Percentiles rank a stretch among this genome's conserved stretches.
phyloP scores from a whole-genome alignment of 2,113 vertebrate species.

The Phalacrocorax pelagicus region DNA sequence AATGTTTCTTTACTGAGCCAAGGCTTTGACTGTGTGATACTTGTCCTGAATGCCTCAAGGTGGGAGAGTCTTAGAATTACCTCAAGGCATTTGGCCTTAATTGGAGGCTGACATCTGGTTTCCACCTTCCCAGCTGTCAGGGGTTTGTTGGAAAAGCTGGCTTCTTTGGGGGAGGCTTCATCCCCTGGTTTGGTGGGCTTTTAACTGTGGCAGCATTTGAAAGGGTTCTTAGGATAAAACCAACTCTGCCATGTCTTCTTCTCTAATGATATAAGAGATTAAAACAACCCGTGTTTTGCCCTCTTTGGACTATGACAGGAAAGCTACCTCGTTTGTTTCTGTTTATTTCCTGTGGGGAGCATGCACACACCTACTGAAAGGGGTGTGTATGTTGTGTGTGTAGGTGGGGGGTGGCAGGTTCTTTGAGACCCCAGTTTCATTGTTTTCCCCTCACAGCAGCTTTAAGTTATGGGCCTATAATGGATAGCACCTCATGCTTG shows the following conservation, averaged over 20 bases:
- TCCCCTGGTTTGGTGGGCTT: background rate
- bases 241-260: background rate
- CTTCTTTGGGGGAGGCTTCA: background rate
- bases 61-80: background rate
- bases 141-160: background rate
- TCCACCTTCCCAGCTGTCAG: background rate
- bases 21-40: background rate
- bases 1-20: background rate
- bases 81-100: background rate
- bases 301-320: background rate
- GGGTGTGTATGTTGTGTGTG: accelerated
- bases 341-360: background rate
- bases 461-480: background rate
- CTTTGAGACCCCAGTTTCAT: background rate
- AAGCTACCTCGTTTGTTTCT: background rate
- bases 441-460: background rate
- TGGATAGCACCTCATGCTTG: background rate
- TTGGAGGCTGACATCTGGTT: background rate
- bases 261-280: background rate
- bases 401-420: background rate
- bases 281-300: background rate
- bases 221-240: background rate
- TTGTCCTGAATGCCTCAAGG: background rate
- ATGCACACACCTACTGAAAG: background rate
- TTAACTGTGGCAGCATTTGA: background rate